Evolutionary conservation across 2,113 vertebrate species (phyloP).

Genomic region (Etia nguti): DNA sequence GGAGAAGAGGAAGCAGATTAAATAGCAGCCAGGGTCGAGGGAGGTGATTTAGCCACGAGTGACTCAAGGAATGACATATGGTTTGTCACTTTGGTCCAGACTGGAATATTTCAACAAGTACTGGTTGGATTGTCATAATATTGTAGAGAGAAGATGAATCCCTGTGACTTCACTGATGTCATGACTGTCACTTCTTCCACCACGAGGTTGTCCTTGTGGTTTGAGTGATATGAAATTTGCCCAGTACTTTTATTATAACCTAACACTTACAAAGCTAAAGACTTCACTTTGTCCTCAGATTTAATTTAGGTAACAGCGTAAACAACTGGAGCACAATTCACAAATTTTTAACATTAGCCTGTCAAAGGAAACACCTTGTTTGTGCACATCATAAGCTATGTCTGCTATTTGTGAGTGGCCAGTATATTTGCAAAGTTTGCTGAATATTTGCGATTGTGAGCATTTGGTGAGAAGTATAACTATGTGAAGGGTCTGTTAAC

Average conservation of each 20-base stretch:
- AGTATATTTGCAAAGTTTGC: background rate
- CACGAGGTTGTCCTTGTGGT: background rate
- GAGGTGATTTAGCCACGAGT: background rate
- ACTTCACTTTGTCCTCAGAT: background rate
- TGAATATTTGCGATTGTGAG: background rate
- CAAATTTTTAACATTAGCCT: background rate
- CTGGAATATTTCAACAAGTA: background rate
- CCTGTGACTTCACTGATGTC: background rate
- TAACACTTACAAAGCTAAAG: background rate
- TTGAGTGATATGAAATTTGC: background rate
- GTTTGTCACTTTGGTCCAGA: background rate
- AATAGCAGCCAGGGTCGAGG: background rate
- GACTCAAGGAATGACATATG: background rate
- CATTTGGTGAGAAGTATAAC: background rate
- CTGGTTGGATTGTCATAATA: background rate
- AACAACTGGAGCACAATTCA: background rate
- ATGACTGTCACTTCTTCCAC: background rate
- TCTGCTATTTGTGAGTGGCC: background rate
- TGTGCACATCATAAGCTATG: background rate
- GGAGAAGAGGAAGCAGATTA: constrained; percentile 7
- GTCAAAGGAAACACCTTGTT: background rate
- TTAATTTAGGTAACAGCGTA: background rate
- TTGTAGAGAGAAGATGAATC: background rate
- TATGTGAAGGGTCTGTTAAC: background rate
- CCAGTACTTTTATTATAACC: background rate